Conservation (phyloP, 2,797 vertebrate species). For the Microctenopoma stevenorrisi region DNA sequence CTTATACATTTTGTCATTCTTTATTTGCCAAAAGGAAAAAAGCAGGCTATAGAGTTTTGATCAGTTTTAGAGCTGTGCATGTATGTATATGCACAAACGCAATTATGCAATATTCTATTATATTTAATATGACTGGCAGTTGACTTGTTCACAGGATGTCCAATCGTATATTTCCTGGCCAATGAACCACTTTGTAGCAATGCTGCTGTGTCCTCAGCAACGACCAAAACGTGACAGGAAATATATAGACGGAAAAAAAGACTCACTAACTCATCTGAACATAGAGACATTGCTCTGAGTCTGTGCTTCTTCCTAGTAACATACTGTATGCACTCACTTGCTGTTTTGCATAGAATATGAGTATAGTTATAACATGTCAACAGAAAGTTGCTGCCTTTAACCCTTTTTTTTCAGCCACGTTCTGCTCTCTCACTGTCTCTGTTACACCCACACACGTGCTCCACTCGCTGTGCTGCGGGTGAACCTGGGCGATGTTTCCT, state of each 20-base stretch:
- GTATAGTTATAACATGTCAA: constrained; percentile 11
- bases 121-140: background rate
- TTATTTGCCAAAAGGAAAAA: background rate
- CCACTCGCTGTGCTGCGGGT: constrained; percentile 54
- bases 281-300: background rate
- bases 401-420: constrained; percentile 47
- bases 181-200: no score
- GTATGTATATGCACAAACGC: background rate
- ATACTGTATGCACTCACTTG: background rate
- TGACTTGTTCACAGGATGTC: background rate
- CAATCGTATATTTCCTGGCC: background rate
- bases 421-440: constrained; percentile 6
- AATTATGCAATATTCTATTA: background rate
- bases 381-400: background rate
- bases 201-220: no score
- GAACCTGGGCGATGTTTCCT: constrained; percentile 72
- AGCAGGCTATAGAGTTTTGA: no score
- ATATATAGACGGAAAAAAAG: no score
- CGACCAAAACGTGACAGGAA: no score
- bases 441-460: constrained; percentile 42
- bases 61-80: no score
- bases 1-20: background rate
- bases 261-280: background rate
- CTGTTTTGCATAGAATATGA: background rate
- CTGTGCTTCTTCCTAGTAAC: background rate